Evolutionary conservation across 2,888 invertebrate species (phyloP).

Genomic region (Alloplasta piceator): DNA sequence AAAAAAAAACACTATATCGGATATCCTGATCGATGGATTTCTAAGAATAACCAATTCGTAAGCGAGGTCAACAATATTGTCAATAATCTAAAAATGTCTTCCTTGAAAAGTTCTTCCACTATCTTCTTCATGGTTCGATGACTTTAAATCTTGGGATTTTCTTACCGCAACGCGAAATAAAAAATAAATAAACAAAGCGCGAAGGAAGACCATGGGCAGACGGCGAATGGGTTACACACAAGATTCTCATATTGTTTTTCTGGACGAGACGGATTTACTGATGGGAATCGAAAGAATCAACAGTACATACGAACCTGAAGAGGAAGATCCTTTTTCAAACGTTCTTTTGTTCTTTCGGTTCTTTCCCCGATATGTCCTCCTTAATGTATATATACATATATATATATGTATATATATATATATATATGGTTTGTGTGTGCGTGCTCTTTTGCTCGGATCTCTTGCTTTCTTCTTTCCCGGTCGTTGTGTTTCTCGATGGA

Average conservation of each 20-base stretch:
- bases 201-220: too few species aligned
- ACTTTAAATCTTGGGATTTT: too few species aligned
- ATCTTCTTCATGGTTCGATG: too few species aligned
- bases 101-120: too few species aligned
- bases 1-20: too few species aligned
- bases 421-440: neutral
- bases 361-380: neutral
- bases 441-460: slow-evolving; percentile 6
- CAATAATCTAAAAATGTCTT: too few species aligned
- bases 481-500: slow-evolving; percentile 23
- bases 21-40: too few species aligned
- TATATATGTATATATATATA: neutral
- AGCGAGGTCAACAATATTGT: too few species aligned
- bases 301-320: neutral
- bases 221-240: neutral
- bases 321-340: neutral
- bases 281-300: neutral
- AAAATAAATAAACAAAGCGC: too few species aligned
- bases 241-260: neutral
- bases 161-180: too few species aligned
- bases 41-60: too few species aligned
- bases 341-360: slow-evolving; percentile 32
- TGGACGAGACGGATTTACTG: neutral
- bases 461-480: slow-evolving; percentile 1
- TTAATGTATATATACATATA: neutral